Evolutionary conservation across 2,797 vertebrate genomes (phyloP), one percentile per base, ranked within the genome.

Genomic region (Moxostoma hubbsi): DNA sequence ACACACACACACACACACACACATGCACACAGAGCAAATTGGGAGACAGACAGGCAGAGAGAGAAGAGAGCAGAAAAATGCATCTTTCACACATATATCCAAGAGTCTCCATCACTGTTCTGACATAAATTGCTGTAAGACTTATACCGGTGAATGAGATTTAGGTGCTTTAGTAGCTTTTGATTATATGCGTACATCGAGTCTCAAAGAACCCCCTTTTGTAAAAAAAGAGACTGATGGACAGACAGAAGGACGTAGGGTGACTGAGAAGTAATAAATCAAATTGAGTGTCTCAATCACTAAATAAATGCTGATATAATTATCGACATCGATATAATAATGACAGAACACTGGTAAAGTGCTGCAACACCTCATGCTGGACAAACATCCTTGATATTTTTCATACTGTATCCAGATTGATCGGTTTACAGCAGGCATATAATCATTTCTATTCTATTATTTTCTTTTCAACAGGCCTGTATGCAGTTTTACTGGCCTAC

Each of bases 11-110:
- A 66, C 57, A 13, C 9, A 57, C 13, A 18, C 36, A 66, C 71
- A 85, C 81, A 75, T 73, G 79, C 75, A 81, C 73, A 81, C 82
- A 86, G 80, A 89, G 74, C 75, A 88, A 24, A 81, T 79, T 89
- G 80, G 75, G 83, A 88, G 82, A 86, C 87, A 85, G 84, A 89
- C 6, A 16, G 69, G 81, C 79, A 43, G 58, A 84, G 81, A 64
- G 65, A 65, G 9, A 57, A 73, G 46, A 54, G 43, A 75, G 55
- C 47, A 83, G 68, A 85, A 67, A 83, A 64, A 66, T 83, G 87
- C 84, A 81, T 89, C 84, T 85, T 81, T 85, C 83, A 83, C 15
- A 61, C n/a, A n/a, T n/a, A n/a, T n/a, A n/a, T n/a, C n/a, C n/a
- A n/a, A n/a, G n/a, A n/a, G n/a, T n/a, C 47, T 61, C 58, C 58